Evolutionary conservation across 1,140 invertebrate species (phyloP).

Genomic region (Tetragonula clypearis): DNA sequence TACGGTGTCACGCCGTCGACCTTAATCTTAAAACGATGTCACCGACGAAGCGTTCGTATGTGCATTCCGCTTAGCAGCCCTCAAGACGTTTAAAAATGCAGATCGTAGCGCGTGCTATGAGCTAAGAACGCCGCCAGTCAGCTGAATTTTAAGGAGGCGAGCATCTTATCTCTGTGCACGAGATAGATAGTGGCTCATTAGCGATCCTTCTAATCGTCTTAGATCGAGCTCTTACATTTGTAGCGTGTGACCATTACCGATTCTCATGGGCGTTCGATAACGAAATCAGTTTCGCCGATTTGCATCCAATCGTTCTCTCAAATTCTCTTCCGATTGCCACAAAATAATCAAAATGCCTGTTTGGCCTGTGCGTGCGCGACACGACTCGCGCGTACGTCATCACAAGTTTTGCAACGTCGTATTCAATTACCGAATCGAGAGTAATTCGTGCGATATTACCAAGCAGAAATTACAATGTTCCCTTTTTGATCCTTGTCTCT

Average conservation of each 20-base stretch:
- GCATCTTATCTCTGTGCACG: conserved; percentile 36
- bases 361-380: no score
- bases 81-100: conserved; percentile 65
- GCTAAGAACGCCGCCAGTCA: conserved; percentile 55
- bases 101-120: conserved; percentile 36
- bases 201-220: conserved; percentile 29
- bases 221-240: neutral
- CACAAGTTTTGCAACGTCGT: neutral
- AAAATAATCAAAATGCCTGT: neutral
- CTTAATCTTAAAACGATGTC: conserved; percentile 47
- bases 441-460: neutral
- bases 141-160: conserved; percentile 59
- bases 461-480: neutral
- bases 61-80: conserved; percentile 31
- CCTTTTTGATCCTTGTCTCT: neutral
- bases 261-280: conserved; percentile 17
- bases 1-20: conserved; percentile 23
- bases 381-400: neutral
- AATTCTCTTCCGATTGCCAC: no score
- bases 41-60: conserved; percentile 22
- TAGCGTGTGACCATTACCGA: neutral
- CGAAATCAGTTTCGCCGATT: conserved; percentile 5
- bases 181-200: conserved; percentile 45
- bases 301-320: neutral
- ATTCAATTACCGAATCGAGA: neutral